Evolutionary conservation across 2,888 invertebrate species (phyloP), one percentile per base, ranked within the genome.

Genomic region (Branchellion lobata): DNA sequence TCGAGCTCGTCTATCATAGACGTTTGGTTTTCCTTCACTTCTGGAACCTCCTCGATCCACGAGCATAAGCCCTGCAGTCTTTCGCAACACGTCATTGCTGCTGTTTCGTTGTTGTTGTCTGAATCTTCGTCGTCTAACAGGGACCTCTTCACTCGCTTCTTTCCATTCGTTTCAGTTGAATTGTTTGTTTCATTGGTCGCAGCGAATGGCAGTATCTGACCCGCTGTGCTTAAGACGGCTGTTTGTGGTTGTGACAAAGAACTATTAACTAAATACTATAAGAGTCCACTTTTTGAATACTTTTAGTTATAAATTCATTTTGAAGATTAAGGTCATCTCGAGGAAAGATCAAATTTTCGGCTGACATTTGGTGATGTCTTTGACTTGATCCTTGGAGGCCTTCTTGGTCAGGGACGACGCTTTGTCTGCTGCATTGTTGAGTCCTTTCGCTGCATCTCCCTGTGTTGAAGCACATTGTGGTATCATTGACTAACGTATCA

Each of bases 201-300:
- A 2, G 79, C 80, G 75, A 83, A 83, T 5, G 82, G 82, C 36
- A 83, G 69, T 0, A 82, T 77, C 76, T 82, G 82, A 0, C 83
- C 82, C 11, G 81, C 83, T 18, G 73, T 74, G 14, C 65, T 68
- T 14, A 83, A 53, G 78, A 83, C 79, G 1, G 72, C 83, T 83
- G 72, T 72, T 27, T 57, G 24, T 3, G 40, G 47, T 47, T 47
- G 47, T n/a, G n/a, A n/a, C n/a, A n/a, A n/a, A n/a, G n/a, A n/a
- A n/a, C n/a, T n/a, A n/a, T n/a, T n/a, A n/a, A n/a, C n/a, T n/a
- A n/a, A n/a, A n/a, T n/a, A n/a, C n/a, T n/a, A n/a, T n/a, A n/a
- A n/a, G n/a, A n/a, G n/a, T n/a, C n/a, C n/a, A n/a, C n/a, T n/a
- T n/a, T n/a, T n/a, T n/a, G n/a, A n/a, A n/a, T n/a, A n/a, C n/a